Percentiles rank a stretch among this genome's conserved stretches.
These are phyloP conservation scores for Zaprionus gabonicus DNA, from an alignment of 1,140 invertebrate species.

Conservation along the genomic window DNA sequence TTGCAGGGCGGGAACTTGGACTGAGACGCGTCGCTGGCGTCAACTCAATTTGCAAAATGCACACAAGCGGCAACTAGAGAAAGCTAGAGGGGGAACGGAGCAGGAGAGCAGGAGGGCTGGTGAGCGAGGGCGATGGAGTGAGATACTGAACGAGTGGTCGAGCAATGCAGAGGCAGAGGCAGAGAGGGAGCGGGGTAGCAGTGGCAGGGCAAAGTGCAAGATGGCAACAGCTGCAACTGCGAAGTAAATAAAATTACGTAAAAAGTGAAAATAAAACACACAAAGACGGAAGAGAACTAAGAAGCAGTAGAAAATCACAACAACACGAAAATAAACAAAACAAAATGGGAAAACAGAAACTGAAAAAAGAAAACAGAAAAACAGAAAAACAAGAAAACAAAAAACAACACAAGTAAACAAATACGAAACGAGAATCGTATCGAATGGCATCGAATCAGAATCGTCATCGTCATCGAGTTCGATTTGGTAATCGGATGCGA, in stretches of 20 bases:
- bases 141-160: background rate
- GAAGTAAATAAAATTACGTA: slow-evolving; percentile 60
- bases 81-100: background rate
- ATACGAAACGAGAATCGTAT: slow-evolving; percentile 6
- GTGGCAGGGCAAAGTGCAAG: slow-evolving; percentile 52
- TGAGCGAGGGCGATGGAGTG: slow-evolving; percentile 4
- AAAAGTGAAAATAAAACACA: slow-evolving; percentile 55
- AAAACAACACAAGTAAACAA: slow-evolving; percentile 7
- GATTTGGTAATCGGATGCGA: slow-evolving; percentile 8
- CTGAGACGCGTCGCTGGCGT: slow-evolving; percentile 29
- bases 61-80: slow-evolving; percentile 30
- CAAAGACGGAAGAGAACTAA: slow-evolving; percentile 34
- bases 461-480: background rate
- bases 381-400: background rate
- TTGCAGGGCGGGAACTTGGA: slow-evolving; percentile 36
- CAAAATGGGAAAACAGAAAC: background rate
- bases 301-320: slow-evolving; percentile 31
- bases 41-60: slow-evolving; percentile 61
- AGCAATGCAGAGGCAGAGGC: background rate
- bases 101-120: background rate
- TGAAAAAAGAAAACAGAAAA: background rate
- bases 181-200: background rate
- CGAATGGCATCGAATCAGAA: background rate
- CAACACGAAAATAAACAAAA: slow-evolving; percentile 33
- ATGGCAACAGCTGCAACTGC: slow-evolving; percentile 40